Conservation (phyloP, 2,113 vertebrate species). For the Periophthalmus modestus region DNA sequence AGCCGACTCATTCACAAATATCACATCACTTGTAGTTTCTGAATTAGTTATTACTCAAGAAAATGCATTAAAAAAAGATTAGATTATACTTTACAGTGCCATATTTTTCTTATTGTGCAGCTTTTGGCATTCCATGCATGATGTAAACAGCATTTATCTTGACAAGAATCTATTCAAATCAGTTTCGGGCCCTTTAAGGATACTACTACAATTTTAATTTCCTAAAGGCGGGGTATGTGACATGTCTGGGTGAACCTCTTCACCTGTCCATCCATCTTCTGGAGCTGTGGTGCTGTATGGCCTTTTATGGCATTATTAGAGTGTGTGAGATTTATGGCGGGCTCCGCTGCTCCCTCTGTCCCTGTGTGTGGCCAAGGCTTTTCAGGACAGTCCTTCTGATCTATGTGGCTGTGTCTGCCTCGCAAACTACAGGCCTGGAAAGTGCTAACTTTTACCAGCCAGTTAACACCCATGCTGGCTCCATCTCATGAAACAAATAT, state of each 20-base stretch:
- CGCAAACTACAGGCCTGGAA: conserved; percentile 46
- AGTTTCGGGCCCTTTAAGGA: too few species aligned
- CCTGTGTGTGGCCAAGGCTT: conserved; percentile 47
- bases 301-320: conserved; percentile 72
- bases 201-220: conserved; percentile 12
- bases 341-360: conserved; percentile 41
- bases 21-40: too few species aligned
- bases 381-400: conserved; percentile 22
- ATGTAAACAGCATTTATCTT: too few species aligned
- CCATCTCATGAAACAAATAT: conserved; percentile 51
- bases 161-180: too few species aligned
- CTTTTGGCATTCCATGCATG: too few species aligned
- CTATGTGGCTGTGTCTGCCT: conserved; percentile 23
- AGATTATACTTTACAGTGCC: too few species aligned
- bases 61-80: too few species aligned
- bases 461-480: conserved; percentile 35
- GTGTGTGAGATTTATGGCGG: conserved; percentile 63
- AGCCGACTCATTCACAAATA: too few species aligned
- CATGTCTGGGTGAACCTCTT: conserved; percentile 40
- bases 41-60: too few species aligned
- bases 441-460: conserved; percentile 57
- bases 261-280: conserved; percentile 61
- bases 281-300: conserved; percentile 59
- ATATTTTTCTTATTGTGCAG: too few species aligned
- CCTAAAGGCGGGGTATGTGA: conserved; percentile 9